phyloP scores from a whole-genome alignment of 2,797 vertebrate genomes.

The Argentina silus region DNA sequence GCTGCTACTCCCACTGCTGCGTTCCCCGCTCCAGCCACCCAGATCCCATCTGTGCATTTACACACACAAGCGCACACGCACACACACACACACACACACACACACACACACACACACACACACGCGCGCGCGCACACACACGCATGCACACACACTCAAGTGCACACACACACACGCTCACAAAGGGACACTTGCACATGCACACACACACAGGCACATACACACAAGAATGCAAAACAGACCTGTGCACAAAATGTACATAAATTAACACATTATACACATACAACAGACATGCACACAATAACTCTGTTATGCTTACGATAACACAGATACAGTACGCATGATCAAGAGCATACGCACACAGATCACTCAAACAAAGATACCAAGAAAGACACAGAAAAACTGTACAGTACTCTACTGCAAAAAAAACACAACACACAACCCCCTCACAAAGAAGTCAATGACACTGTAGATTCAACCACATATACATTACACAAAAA shows the following conservation, averaged over 20 bases:
- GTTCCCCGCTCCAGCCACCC: conserved; percentile 62
- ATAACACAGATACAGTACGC: neutral
- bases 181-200: conserved; percentile 39
- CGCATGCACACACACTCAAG: conserved; percentile 47
- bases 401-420: no score
- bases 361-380: no score
- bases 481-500: neutral
- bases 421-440: no score
- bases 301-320: no score
- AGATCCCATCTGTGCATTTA: conserved; percentile 77
- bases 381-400: no score
- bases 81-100: conserved; percentile 30
- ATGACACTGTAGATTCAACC: no score
- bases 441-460: no score
- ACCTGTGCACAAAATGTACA: neutral
- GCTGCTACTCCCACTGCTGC: conserved; percentile 58
- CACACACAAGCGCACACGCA: conserved; percentile 66
- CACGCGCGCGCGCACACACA: conserved; percentile 27
- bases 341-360: no score
- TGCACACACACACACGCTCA: conserved; percentile 38
- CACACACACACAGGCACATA: conserved; percentile 10
- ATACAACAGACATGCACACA: neutral
- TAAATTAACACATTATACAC: neutral
- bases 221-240: neutral
- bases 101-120: conserved; percentile 35